Conservation (phyloP, 2,888 invertebrate species). For the Noctuana brunneofusca region DNA sequence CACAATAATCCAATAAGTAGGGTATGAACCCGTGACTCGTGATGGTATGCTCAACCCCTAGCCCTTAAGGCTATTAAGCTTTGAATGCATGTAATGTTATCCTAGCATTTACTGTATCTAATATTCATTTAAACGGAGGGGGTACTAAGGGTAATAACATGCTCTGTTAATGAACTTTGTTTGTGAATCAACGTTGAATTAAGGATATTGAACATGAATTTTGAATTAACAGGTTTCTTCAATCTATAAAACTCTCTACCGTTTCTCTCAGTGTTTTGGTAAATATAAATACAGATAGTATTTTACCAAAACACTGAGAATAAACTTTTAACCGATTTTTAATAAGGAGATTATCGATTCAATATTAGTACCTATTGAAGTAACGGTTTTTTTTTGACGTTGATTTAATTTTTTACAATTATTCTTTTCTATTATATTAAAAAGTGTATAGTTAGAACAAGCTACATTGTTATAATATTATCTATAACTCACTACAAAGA, state of each 20-base stretch:
- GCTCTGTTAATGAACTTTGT: too few species aligned
- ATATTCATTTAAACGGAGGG: conserved; percentile 23
- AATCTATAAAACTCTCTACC: too few species aligned
- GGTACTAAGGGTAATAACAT: neutral
- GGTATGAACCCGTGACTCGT: conserved; percentile 30
- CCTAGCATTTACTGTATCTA: conserved; percentile 16
- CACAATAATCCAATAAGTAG: conserved; percentile 30
- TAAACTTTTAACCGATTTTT: too few species aligned
- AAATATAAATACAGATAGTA: too few species aligned
- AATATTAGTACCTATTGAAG: too few species aligned
- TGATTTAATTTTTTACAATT: too few species aligned
- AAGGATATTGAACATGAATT: neutral
- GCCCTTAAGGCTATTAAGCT: conserved; percentile 27
- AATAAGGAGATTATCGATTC: too few species aligned
- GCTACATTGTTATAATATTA: conserved; percentile 12
- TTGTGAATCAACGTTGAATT: conserved; percentile 9
- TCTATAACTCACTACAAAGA: conserved; percentile 10
- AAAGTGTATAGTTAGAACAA: neutral
- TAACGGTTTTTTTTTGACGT: too few species aligned
- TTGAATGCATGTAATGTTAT: conserved; percentile 21
- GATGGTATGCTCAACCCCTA: conserved; percentile 25
- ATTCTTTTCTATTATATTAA: neutral
- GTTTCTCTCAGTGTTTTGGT: too few species aligned
- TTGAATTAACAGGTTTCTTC: neutral
- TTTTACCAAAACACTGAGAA: too few species aligned